Conservation (phyloP, 2,888 invertebrate genomes). For the Tortrix viridana region DNA sequence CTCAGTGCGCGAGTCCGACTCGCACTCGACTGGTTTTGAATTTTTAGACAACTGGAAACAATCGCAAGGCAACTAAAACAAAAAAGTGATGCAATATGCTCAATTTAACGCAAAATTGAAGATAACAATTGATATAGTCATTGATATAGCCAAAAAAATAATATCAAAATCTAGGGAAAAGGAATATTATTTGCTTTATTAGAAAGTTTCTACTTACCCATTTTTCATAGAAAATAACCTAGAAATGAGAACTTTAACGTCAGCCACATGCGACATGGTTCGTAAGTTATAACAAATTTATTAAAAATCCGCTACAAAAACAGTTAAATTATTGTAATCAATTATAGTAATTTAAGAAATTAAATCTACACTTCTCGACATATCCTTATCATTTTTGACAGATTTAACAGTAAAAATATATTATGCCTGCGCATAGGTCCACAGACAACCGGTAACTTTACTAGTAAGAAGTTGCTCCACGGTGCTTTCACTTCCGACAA, state of each 20-base stretch:
- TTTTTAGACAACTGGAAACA: too few relatives aligned
- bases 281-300: constrained; percentile 3
- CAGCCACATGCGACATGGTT: constrained; percentile 75
- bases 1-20: too few relatives aligned
- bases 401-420: constrained; percentile 10
- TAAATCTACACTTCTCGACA: constrained; percentile 14
- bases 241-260: constrained; percentile 73
- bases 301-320: background rate
- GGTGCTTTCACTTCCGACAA: too few relatives aligned
- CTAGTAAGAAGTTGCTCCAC: too few relatives aligned
- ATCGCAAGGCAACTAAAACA: too few relatives aligned
- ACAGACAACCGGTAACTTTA: constrained; percentile 9
- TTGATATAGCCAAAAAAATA: background rate
- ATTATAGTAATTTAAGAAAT: constrained; percentile 5
- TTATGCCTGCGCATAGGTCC: background rate
- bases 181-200: background rate
- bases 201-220: constrained; percentile 58
- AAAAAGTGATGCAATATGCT: constrained; percentile 24
- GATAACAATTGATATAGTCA: too few relatives aligned
- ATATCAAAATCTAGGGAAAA: background rate
- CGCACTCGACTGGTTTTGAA: too few relatives aligned
- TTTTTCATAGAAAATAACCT: constrained; percentile 80
- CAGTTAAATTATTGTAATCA: background rate
- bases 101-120: background rate
- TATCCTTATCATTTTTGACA: constrained; percentile 33